Evolutionary conservation across 2,113 vertebrate species (phyloP), one percentile per base, ranked within the genome.

Genomic region (Dolichotis patagonum): DNA sequence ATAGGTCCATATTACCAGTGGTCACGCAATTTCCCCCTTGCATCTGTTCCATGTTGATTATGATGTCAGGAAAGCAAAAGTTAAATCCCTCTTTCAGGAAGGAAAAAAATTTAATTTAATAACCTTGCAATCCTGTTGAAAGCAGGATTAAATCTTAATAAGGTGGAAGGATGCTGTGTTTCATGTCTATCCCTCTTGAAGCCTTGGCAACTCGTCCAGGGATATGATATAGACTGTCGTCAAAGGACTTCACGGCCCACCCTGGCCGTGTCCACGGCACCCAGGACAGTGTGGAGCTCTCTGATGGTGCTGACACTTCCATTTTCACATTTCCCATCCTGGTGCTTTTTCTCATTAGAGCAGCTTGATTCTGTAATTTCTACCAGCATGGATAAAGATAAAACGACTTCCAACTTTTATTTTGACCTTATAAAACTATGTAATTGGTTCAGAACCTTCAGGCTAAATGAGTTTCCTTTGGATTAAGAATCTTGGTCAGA

Each of bases 311-410:
- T 98, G 98, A 98, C 98, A 98, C 94, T 98, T 98, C 96, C 92
- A 98, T 98, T 98, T 98, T 97, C 98, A 98, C 97, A 75, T 97
- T 82, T 92, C 92, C 96, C 60, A 95, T 97, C 98, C 92, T 92
- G 97, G 98, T 91, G 97, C 85, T 96, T 94, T 96, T 98, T 97
- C 84, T 98, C 97, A 98, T 98, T 98, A 98, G 97, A 98, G 97
- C 97, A 97, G 94, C 97, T 97, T 98, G 98, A 95, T 97, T 98
- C 93, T 97, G 96, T 98, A 98, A 98, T 96, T 97, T 97, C 96
- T 96, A 87, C 95, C 95, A 96, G 91, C 83, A 96, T 32, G 35
- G 95, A 97, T 94, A 75, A 35, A 38, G 98, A 97, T 88, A 95
- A 97, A 97, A 98, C 87, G 26, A 97, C 95, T 98, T 78, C 88